phyloP scores from a whole-genome alignment of 2,113 vertebrate species.

The Oreocharis arfaki region DNA sequence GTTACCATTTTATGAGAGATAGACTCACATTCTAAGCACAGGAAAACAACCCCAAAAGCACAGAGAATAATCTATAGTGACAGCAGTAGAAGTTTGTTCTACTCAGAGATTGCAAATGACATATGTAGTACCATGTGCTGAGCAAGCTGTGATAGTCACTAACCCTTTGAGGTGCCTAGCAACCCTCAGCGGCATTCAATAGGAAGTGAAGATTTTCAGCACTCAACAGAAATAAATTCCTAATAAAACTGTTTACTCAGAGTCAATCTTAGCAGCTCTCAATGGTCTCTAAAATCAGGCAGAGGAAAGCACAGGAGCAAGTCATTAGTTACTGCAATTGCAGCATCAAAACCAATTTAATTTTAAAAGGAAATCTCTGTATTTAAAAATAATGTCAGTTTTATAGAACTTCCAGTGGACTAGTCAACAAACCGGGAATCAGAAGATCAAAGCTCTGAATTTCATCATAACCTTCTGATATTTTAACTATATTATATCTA shows the following conservation, averaged over 20 bases:
- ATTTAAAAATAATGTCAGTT: neutral
- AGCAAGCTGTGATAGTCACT: slow-evolving; percentile 27
- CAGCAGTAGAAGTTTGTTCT: slow-evolving; percentile 3
- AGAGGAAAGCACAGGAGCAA: neutral
- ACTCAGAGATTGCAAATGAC: neutral
- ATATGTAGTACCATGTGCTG: slow-evolving; percentile 3
- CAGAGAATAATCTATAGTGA: neutral
- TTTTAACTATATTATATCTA: neutral
- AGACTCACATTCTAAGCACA: neutral
- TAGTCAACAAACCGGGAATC: neutral
- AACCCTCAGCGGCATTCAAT: neutral
- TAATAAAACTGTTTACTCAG: neutral
- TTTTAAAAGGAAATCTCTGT: neutral
- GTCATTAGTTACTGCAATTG: neutral
- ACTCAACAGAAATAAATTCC: neutral
- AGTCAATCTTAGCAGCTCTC: neutral
- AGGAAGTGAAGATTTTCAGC: neutral
- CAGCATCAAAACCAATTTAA: neutral
- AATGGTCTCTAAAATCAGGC: neutral
- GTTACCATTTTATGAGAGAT: neutral
- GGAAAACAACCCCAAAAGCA: neutral
- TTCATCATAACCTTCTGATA: neutral
- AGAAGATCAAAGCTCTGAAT: neutral
- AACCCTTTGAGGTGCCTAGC: slow-evolving; percentile 9
- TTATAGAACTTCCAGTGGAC: neutral